Base-by-base conservation (phyloP, 2,888 invertebrate species). In the Ptilodon capucinus region DNA sequence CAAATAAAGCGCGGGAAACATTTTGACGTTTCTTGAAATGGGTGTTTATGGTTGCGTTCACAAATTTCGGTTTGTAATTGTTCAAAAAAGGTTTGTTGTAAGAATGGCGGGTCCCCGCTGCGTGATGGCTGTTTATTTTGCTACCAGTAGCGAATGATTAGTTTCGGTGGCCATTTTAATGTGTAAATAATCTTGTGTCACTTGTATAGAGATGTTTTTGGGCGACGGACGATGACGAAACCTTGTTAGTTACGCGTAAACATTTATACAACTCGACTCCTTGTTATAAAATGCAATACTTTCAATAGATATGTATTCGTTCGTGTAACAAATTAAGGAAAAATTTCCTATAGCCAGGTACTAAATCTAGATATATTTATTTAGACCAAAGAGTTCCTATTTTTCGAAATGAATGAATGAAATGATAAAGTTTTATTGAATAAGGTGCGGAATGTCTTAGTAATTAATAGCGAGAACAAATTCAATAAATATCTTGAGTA, bases 71-170 rank as follows among this genome's bases (percentile, higher is more conserved):
- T 60, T 74, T 59, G 67, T 71, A 76, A 81, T 87, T 88, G 85
- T 85, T 74, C 81, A 86, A 88, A 82, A 80, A 78, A 77, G 77
- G 71, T 81, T 69, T 60, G 62, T 66, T 56, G 63, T 55, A 49
- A 62, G 60, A 62, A 76, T 81, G 81, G 81, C 19, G 65, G 58
- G 60, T 36, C 51, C 87, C 88, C 78, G 85, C 84, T 76, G 88
- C 14, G 77, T 60, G 57, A 71, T 56, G 69, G 72, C 74, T 84
- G 82, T 83, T 79, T 76, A 72, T 77, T 64, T 63, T 54, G 79
- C 77, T 79, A 81, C 86, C 87, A 71, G 89, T 89, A 89, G 89
- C 89, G 78, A 81, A 87, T 88, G 68, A 89, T 90, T 89, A 79
- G 87, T 79, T 82, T 86, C 87, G 88, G 88, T 85, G 48, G 74